Evolutionary conservation across 2,797 vertebrate species (phyloP), one percentile per base, ranked within the genome.

Genomic region (Melanotaenia maccullochi): DNA sequence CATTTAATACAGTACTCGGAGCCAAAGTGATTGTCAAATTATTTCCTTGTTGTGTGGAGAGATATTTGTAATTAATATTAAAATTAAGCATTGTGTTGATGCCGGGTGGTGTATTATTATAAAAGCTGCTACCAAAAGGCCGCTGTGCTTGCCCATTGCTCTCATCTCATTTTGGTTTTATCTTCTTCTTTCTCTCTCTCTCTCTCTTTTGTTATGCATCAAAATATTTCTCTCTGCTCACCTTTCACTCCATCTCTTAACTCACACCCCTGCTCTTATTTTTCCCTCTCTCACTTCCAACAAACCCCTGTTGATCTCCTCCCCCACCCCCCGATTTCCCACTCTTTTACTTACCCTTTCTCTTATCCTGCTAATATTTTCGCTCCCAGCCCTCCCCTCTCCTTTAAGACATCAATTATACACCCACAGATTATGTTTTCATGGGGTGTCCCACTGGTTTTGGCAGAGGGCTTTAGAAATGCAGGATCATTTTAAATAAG

Each of bases 11-110:
- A 91, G 91, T 93, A 94, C 94, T 95, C 89, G 88, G 91, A 94
- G 93, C 94, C 92, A 93, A 90, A 94, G 91, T 91, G 92, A 93
- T 92, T 93, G 93, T 94, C 92, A 87, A 92, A 95, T 95, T 93
- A 95, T 94, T 94, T 95, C 90, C 89, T 92, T 93, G 92, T 94
- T 95, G 93, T 94, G 93, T 85, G 85, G 79, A 84, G 92, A 94
- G 93, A 92, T 94, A 91, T 93, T 92, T 93, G 93, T 94, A 94
- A 95, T 95, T 94, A 92, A 94, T 94, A 94, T 95, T 95, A 92
- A 95, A 95, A 95, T 94, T 90, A 94, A 94, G 93, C 92, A 92
- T 92, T 91, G 89, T 82, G 80, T 91, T 79, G 88, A 90, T 90
- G 90, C 86, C 79, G 82, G 83, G 81, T 82, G 88, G 84, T 89